Base-by-base conservation (phyloP, 2,888 invertebrate genomes). In the Pediacus dermestoides region DNA sequence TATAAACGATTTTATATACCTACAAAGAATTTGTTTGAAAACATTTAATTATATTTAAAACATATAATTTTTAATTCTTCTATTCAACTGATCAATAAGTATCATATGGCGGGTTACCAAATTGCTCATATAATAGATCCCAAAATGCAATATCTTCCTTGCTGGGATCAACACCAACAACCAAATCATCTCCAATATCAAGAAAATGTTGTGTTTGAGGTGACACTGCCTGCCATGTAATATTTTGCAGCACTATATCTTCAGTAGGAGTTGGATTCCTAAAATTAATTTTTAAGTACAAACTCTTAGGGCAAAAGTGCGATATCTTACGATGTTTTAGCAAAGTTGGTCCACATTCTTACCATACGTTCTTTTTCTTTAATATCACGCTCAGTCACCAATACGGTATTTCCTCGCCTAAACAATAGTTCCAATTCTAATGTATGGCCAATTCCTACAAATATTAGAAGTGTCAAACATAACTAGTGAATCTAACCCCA, bases 191-290 rank as follows among this genome's bases (percentile, higher is more conserved):
- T 10, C 43, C 43, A 15, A 48, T 48, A 14, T 46, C 25, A 10
- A 43, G 22, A 23, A 41, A 43, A 8, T 41, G 30, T 10, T 28
- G 3, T 8, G 23, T 14, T 10, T 18, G 16, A 21, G 11, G 7
- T 4, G 14, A 21, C 8, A 41, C 31, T 31, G 31, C 27, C 6
- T 51, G 52, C 55, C 55, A 54, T 12, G 30, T 46, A 18, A 49
- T 37, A 31, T 52, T 47, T 13, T 47, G 32, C n/a, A 55, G 35
- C 3, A 51, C 7, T 21, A 47, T 55, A 12, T 52, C 50, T 16
- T 31, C 25, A 1, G 12, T 16, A 1, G 53, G 53, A 2, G 55
- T 56, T 10, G 55, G 55, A 39, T 54, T 44, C 9, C 55, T 55
- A 27, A 30, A 50, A 69, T 30, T n/a, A n/a, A n/a, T n/a, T n/a